Evolutionary conservation across 2,113 vertebrate genomes (phyloP).

Genomic region (Tauraco erythrolophus): DNA sequence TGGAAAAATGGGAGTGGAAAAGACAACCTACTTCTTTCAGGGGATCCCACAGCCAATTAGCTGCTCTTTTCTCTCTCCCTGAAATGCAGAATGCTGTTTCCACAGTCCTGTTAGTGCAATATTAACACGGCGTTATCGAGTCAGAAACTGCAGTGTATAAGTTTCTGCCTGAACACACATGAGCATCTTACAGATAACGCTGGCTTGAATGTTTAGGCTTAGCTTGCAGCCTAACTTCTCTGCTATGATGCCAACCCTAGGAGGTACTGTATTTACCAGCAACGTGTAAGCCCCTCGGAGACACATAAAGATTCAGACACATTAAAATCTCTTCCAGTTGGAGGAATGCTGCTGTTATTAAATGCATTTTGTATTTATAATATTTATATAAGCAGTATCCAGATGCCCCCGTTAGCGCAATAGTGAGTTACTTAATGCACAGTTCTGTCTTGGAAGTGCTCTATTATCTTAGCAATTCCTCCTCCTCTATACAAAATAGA

Average conservation of each 20-base stretch:
- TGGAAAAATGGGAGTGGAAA: not conserved
- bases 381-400: not conserved
- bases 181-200: fast-evolving
- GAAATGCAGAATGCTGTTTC: not conserved
- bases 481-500: not conserved
- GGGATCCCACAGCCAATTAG: not conserved
- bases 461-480: not conserved
- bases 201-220: not conserved
- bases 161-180: fast-evolving
- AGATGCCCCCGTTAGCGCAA: not conserved
- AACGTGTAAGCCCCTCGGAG: not conserved
- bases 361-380: not conserved
- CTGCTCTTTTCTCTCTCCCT: not conserved
- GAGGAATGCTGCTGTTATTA: not conserved
- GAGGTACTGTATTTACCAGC: not conserved
- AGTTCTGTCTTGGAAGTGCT: not conserved
- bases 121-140: not conserved
- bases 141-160: not conserved
- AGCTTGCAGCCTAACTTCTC: not conserved
- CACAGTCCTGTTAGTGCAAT: not conserved
- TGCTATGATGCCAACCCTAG: not conserved
- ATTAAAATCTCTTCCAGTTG: not conserved
- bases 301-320: not conserved
- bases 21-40: not conserved
- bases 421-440: fast-evolving